A percentile compares a stretch with the other conserved stretches of the same genome.
These are phyloP conservation scores for Potorous gilbertii DNA, from an alignment of 2,797 vertebrate species.

Conservation along the genomic window DNA sequence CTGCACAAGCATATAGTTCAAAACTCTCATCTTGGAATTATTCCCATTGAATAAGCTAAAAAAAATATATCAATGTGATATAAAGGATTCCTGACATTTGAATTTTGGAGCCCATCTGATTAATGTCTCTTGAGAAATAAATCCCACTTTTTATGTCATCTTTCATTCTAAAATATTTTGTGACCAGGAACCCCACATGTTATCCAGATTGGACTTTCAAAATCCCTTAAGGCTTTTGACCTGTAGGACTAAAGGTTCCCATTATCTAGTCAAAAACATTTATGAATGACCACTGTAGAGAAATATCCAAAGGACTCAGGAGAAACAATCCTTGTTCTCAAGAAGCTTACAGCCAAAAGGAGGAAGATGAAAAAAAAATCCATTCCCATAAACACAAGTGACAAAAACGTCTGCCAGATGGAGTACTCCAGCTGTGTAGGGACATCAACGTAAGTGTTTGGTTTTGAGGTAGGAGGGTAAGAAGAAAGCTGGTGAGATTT, in stretches of 20 bases:
- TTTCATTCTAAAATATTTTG: slow-evolving; percentile 14
- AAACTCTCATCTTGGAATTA: background rate
- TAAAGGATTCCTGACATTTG: background rate
- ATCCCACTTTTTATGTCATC: background rate
- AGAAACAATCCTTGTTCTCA: background rate
- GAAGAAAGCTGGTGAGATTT: slow-evolving; percentile 33
- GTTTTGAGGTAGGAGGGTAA: slow-evolving; percentile 35
- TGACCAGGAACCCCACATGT: background rate
- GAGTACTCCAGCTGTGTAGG: slow-evolving; percentile 49
- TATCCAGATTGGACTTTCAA: background rate
- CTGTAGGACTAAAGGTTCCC: background rate
- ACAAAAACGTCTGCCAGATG: slow-evolving; percentile 61
- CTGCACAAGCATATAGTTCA: background rate
- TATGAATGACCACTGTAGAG: slow-evolving; percentile 8
- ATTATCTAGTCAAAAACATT: background rate
- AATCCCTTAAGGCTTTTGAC: background rate
- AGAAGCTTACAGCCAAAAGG: background rate
- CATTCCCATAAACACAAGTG: slow-evolving; percentile 42
- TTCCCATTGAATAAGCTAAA: background rate
- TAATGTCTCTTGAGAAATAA: slow-evolving; percentile 9
- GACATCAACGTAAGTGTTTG: slow-evolving; percentile 40
- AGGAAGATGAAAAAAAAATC: slow-evolving; percentile 32
- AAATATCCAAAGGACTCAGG: slow-evolving; percentile 11
- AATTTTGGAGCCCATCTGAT: background rate
- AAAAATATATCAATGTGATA: background rate